These are phyloP conservation scores for Disparrhopalites patrizii DNA, from an alignment of 2,888 invertebrate species.

Conservation along the genomic window DNA sequence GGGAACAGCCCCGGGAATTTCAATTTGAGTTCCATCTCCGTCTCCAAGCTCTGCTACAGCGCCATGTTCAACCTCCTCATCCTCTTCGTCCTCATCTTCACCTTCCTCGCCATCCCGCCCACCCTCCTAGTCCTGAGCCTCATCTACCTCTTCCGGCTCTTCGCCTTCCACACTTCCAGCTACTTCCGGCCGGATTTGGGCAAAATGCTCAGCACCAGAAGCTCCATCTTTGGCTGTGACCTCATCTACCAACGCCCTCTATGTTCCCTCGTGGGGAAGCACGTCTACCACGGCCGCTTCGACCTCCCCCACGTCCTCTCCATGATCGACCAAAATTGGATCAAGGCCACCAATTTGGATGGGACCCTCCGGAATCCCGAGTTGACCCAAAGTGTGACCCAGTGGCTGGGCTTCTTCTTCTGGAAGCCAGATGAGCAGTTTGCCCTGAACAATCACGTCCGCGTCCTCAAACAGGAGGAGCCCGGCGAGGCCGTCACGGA, in stretches of 20 bases:
- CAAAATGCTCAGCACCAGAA: slow-evolving; percentile 26
- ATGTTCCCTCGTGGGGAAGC: slow-evolving; percentile 27
- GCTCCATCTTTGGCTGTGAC: slow-evolving; percentile 23
- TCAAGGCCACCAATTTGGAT: slow-evolving; percentile 14
- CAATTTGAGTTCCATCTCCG: neutral
- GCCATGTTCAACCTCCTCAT: slow-evolving; percentile 20
- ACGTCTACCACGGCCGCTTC: slow-evolving; percentile 17
- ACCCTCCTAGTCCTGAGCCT: slow-evolving; percentile 14
- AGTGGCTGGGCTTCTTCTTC: slow-evolving; percentile 27
- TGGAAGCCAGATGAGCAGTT: slow-evolving; percentile 25
- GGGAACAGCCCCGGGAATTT: neutral
- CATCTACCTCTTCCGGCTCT: slow-evolving; percentile 17
- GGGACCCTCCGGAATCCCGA: slow-evolving; percentile 27
- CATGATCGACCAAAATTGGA: slow-evolving; percentile 14
- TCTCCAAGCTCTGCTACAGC: slow-evolving; percentile 7
- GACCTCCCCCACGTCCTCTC: slow-evolving; percentile 1
- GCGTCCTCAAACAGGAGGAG: neutral
- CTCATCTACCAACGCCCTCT: slow-evolving; percentile 28
- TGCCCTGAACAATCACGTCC: slow-evolving; percentile 17
- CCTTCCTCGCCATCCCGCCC: slow-evolving; percentile 19
- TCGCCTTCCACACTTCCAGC: slow-evolving; percentile 3
- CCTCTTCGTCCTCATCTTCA: slow-evolving; percentile 2
- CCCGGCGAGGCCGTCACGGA: slow-evolving; percentile 17
- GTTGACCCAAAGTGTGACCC: slow-evolving; percentile 12
- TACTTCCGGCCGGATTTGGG: slow-evolving; percentile 21